Base-by-base conservation (phyloP, 2,888 invertebrate genomes). In the Trypoxylon attenuatum region DNA sequence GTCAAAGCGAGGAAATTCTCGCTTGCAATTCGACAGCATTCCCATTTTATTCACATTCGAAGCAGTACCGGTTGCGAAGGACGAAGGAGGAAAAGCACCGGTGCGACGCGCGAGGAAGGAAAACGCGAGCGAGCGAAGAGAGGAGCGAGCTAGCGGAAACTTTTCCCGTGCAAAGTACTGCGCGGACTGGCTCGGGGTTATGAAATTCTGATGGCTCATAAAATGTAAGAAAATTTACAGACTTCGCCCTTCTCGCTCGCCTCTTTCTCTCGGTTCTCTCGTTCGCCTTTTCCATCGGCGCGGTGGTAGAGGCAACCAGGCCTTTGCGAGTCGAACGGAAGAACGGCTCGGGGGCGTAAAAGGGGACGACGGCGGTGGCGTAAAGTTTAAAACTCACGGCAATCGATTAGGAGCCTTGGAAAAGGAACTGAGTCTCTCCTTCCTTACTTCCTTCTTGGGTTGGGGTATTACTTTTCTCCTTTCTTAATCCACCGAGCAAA, bases 151-250 rank as follows among this genome's bases (percentile, higher is more conserved):
- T 77, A 70, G 73, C 65, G 77, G 72, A 86, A 87, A 87, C 82
- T 86, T 87, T 87, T 84, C 79, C 80, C 82, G 85, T 82, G 87
- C 83, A 86, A 87, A 87, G 87, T 87, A 87, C 86, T 85, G 84
- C 85, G 84, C 86, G 85, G 85, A 86, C 87, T 86, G 87, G 86
- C 86, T 86, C 84, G 86, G 84, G 86, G 86, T 87, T 87, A 87
- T 87, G 87, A 86, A 87, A 87, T 87, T 87, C 86, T 87, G 87
- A 87, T 87, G 86, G 86, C 85, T 87, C 87, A 86, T 87, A 87
- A 87, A 87, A 87, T 87, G 86, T 86, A 87, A 86, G 87, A 87
- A 87, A 87, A 87, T 87, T 87, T 87, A 87, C 87, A 87, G 87
- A 86, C 86, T 85, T 83, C 77, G 78, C 79, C 77, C 72, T 22